Base-by-base conservation (phyloP, 2,888 invertebrate species). In the Meandrusa payeni region DNA sequence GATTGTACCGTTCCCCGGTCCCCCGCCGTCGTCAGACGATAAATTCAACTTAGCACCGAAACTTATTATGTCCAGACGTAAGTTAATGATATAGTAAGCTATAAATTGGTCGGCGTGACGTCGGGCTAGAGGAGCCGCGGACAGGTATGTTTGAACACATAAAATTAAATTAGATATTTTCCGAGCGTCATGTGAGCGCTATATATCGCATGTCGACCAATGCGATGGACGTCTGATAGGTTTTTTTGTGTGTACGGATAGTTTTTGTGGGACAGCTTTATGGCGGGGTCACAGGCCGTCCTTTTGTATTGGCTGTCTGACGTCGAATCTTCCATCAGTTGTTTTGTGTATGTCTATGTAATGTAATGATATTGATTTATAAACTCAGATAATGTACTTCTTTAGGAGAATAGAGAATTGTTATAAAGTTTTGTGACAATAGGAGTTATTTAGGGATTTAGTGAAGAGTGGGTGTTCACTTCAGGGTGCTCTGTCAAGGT, bases 81-180 rank as follows among this genome's bases (percentile, higher is more conserved):
- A 69, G 65, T 70, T 58, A 66, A 75, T 78, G 78, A 80, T 80
- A 75, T 76, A 77, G 65, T 65, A 64, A 66, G 59, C 70, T 62
- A 77, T 81, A 79, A 80, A 78, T 79, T 64, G 53, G 54, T 55
- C 50, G 23, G 54, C 61, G 54, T 64, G 76, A 75, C 75, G 69
- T 66, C 58, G 69, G 75, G 64, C 75, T 76, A 74, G 75, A 73
- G 69, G 66, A 71, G 66, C 63, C 68, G 63, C 50, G 57, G 75
- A 74, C 76, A 76, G 76, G 73, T 71, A 67, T 61, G 54, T 54
- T 47, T 31, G 55, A 47, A 48, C 50, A 64, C 69, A 68, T 76
- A 69, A 73, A 70, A 74, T 72, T 69, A 74, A 74, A 75, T 74
- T 73, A 71, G 67, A 68, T 72, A 66, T 68, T 67, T 68, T 65